Evolutionary conservation across 2,113 vertebrate species (phyloP), one percentile per base, ranked within the genome.

Genomic region (Colaptes auratus): DNA sequence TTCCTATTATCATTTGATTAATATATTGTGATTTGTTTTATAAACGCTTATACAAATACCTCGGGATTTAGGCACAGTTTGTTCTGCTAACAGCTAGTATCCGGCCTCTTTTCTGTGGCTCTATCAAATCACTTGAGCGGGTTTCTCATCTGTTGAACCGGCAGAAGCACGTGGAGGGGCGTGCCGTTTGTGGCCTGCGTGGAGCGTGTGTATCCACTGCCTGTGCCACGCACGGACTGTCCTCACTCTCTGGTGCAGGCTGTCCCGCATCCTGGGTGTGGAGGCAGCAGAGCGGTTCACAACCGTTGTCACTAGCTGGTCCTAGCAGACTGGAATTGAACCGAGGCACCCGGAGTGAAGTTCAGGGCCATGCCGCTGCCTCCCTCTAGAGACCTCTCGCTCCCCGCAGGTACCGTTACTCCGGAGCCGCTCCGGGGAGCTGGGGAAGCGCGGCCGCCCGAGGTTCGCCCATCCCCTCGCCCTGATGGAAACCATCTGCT

Each of bases 401-500:
- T 33, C 71, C 55, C 31, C 46, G 0, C 33, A 61, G 84, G 55
- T 28, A 52, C 70, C 15, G 33, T 6, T 4, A 2, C 53, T 11
- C 15, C 6, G 8, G 6, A 42, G 12, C 39, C 24, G 1, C 30
- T 36, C 70, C 30, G 7, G 10, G 50, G 48, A 59, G 53, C 48
- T 17, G 3, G 66, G 82, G 18, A 8, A 27, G 25, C n/a, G 30
- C 21, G 23, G 24, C 42, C 42, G 42, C 44, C 33, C 52, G 15
- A 36, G 24, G 28, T 64, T 81, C 82, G 18, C 44, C 10, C 19
- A 2, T 5, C 30, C 46, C 53, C 64, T 76, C 70, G 28, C 50
- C 10, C 35, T 23, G 39, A 60, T 75, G 25, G 76, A 80, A 94
- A 71, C 88, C 95, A 64, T 89, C 79, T 81, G 93, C 58, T 39